These are phyloP conservation scores for Corythornis cristatus DNA, from an alignment of 2,113 vertebrate species.

Conservation along the genomic window DNA sequence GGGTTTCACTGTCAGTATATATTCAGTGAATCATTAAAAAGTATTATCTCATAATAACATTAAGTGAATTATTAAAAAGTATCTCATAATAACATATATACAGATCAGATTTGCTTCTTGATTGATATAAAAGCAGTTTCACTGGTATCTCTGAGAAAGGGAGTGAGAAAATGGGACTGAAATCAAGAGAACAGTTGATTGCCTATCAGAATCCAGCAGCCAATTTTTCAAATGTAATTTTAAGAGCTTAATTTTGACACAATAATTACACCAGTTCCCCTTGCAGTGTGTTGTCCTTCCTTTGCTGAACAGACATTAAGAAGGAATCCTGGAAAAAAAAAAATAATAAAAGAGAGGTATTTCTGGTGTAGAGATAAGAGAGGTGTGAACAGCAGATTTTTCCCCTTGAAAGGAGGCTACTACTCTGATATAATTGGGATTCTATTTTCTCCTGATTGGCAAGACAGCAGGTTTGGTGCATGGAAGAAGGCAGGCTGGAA, in stretches of 20 bases:
- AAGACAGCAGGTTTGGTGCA: neutral
- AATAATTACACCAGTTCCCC: neutral
- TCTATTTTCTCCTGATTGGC: neutral
- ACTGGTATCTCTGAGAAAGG: neutral
- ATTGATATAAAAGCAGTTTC: neutral
- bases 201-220: neutral
- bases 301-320: neutral
- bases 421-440: neutral
- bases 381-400: neutral
- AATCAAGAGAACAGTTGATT: neutral
- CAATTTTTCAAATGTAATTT: conserved; percentile 4
- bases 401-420: neutral
- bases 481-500: neutral
- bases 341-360: neutral
- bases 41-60: neutral
- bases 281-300: neutral
- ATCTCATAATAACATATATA: neutral
- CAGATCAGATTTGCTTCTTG: neutral
- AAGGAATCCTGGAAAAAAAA: neutral
- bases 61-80: neutral
- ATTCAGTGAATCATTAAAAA: neutral
- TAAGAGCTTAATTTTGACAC: conserved; percentile 10
- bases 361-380: conserved; percentile 13
- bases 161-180: neutral
- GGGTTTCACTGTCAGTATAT: neutral